These are phyloP conservation scores for Fukomys damarensis DNA, from an alignment of 2,113 vertebrate species.

Conservation along the genomic window DNA sequence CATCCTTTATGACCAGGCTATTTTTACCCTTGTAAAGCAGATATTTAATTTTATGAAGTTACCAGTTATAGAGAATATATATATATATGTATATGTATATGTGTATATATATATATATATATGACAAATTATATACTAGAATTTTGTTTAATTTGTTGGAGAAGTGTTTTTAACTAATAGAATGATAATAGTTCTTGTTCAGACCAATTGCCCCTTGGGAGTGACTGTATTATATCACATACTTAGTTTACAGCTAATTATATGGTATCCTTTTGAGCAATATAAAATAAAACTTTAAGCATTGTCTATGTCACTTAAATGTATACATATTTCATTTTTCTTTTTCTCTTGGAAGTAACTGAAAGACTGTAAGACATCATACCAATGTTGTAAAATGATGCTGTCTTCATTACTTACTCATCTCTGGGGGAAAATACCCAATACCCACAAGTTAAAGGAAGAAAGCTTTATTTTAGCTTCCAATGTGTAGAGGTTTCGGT, in stretches of 20 bases:
- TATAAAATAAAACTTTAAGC: slow-evolving; percentile 38
- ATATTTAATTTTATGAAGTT: slow-evolving; percentile 13
- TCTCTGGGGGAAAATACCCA: not conserved
- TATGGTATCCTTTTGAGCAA: not conserved
- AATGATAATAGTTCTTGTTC: not conserved
- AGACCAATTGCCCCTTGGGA: not conserved
- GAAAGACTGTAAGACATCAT: not conserved
- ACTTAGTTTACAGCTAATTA: not conserved
- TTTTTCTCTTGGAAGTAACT: not conserved
- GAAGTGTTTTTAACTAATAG: not conserved
- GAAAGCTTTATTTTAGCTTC: not conserved
- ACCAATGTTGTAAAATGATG: not conserved
- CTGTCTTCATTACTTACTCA: not conserved
- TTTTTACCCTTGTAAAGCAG: not conserved
- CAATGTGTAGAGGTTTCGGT: not conserved
- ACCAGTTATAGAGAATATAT: not conserved
- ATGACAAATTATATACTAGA: not conserved
- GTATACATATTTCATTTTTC: not conserved
- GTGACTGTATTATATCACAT: not conserved
- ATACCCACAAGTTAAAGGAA: not conserved
- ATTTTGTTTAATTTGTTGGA: slow-evolving; percentile 33
- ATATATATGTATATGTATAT: not conserved
- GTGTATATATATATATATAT: not conserved
- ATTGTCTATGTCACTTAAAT: not conserved
- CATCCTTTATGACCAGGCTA: no score